Base-by-base conservation (phyloP, 2,888 invertebrate genomes). In the Lacanobia wlatinum region DNA sequence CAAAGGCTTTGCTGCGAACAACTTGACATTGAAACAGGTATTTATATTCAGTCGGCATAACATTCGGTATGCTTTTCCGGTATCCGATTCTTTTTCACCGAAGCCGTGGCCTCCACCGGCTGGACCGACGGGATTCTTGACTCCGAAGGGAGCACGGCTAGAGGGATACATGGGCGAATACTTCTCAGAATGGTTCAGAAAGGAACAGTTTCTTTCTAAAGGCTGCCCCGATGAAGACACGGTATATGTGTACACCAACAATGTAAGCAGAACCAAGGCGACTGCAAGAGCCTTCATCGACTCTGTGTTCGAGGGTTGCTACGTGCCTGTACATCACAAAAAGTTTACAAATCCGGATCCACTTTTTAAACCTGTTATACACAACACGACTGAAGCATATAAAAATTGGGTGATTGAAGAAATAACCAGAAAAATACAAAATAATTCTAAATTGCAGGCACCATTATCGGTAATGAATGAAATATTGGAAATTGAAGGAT, bases 131-230 rank as follows among this genome's bases (percentile, higher is more conserved):
- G 85, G 82, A 23, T 0, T 38, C 5, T 63, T 85, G 53, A 84
- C 85, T 7, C 53, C 48, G 8, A 79, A 66, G 64, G 85, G 85
- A 55, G 68, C 67, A 16, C 43, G 23, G 23, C 0, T 77, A 10
- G 84, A 84, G 70, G 70, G 79, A 14, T 73, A 75, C 21, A 80
- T 85, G 73, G 85, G 83, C 0, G 75, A 78, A 72, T 85, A 83
- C 53, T 82, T 85, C 48, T 43, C 62, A 28, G 38, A 82, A 34
- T 84, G 83, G 84, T 82, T 85, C 3, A 59, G 76, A 50, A 62
- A 63, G 5, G 73, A 80, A 67, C 18, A 70, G 9, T 70, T 85
- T 55, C 40, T 84, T 6, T 2, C n/a, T n/a, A 59, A 74, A 59
- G 68, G 58, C 0, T 85, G 85, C 34, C 83, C 85, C 5, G 34